Evolutionary conservation across 2,113 vertebrate genomes (phyloP), one percentile per base, ranked within the genome.

Genomic region (Hepsetus odoe): DNA sequence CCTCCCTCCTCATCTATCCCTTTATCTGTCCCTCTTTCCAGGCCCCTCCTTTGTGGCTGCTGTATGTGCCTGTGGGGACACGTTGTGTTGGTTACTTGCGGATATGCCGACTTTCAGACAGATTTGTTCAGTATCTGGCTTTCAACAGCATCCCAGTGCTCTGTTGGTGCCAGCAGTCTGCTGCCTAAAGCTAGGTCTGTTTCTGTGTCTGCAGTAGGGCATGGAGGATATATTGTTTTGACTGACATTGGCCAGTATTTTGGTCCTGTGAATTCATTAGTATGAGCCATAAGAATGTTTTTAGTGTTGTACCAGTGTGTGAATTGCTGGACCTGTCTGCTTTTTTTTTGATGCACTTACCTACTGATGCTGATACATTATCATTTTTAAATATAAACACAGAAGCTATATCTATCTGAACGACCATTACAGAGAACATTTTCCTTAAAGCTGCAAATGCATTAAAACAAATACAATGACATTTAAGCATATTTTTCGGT

Each of bases 1-100:
- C 53, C 38, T 81, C 85, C 86, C 81, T 85, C 75, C 79, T 74
- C 78, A 51, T 51, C 1, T 86, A 83, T 84, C 75, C 74, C 76
- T 85, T 80, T 83, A 82, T 89, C 87, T 87, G 22, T n/a, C 51
- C 22, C 51, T 83, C 87, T 75, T 40, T 74, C 88, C 80, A 0
- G 30, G 22, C 6, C 33, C 35, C 13, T 5, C 20, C 61, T 76
- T 35, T 76, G 40, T 4, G 38, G 1, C 28, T 32, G 26, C 42
- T 70, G 2, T 30, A 10, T 49, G 3, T 49, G 44, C 30, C 42
- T 70, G 40, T 51, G 42, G 42, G 67, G 26, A 32, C 46, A 51
- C n/a, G 68, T 32, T 46, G 28, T n/a, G 68, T 20, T 46, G 44
- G 28, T 9, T 26, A 32, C 26, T 32, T 32, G 26, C 0, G 58